A percentile compares a stretch with the other conserved stretches of the same genome.
Evolutionary conservation across 2,797 vertebrate genomes (phyloP).

Genomic region (Falco biarmicus): DNA sequence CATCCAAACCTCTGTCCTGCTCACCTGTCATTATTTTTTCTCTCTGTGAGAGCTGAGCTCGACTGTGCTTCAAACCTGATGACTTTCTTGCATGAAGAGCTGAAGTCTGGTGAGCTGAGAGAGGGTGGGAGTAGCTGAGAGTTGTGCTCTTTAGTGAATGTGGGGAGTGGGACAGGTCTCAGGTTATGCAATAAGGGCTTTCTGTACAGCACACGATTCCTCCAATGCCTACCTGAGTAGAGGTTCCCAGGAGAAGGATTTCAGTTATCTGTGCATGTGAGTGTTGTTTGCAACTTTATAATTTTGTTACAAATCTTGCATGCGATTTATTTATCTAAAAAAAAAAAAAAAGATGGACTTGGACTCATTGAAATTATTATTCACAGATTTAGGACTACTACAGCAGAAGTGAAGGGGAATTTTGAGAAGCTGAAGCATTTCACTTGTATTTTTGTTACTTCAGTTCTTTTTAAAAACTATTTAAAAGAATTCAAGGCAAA

Average conservation of each 20-base stretch:
- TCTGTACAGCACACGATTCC: fast-evolving
- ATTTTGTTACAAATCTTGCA: background rate
- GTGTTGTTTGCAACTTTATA: background rate
- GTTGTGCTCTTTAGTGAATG: background rate
- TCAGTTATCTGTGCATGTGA: background rate
- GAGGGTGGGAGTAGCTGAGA: background rate
- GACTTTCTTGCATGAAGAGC: background rate
- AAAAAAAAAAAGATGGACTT: background rate
- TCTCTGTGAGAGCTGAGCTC: background rate
- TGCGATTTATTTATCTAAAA: background rate
- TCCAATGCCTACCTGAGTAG: background rate
- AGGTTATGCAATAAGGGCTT: background rate
- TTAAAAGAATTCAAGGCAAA: background rate
- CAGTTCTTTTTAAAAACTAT: background rate
- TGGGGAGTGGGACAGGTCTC: background rate
- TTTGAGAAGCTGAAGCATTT: background rate
- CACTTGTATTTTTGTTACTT: background rate
- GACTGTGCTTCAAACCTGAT: background rate
- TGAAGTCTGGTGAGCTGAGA: background rate
- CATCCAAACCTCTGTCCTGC: background rate
- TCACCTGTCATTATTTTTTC: background rate
- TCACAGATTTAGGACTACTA: background rate
- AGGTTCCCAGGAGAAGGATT: background rate
- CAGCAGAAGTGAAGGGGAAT: background rate
- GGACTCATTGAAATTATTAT: background rate